Conservation (phyloP, 2,888 invertebrate genomes). For the Matsumyia berberina region DNA sequence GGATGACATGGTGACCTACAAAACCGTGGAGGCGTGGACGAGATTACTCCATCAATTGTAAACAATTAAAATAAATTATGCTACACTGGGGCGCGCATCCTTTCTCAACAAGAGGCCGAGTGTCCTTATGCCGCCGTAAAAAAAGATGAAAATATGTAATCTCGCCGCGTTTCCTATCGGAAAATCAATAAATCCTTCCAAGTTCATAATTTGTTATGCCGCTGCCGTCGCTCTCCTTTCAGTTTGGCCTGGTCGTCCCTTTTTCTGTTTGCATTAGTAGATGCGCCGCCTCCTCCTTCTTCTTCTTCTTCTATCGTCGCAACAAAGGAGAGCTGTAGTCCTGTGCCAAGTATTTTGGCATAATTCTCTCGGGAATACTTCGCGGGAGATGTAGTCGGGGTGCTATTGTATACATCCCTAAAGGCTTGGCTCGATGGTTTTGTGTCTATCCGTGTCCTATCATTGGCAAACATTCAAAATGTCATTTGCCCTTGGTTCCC, state of each 20-base stretch:
- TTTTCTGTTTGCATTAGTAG: background rate
- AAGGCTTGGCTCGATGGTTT: constrained; percentile 10
- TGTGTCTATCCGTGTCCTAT: constrained; percentile 26
- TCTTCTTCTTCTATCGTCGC: constrained; percentile 22
- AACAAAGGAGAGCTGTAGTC: constrained; percentile 47
- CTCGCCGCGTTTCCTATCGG: constrained; percentile 22
- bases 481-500: constrained; percentile 42
- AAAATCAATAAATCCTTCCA: constrained; percentile 65
- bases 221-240: background rate
- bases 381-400: constrained; percentile 14
- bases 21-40: constrained; percentile 43
- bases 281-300: background rate
- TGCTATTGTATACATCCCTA: constrained; percentile 2
- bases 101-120: background rate
- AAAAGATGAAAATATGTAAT: background rate
- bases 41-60: constrained; percentile 63
- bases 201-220: constrained; percentile 68
- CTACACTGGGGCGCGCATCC: constrained; percentile 28
- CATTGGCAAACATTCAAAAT: constrained; percentile 73
- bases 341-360: constrained; percentile 74
- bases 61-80: constrained; percentile 70
- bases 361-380: constrained; percentile 59
- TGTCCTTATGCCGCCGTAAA: background rate
- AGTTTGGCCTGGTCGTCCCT: constrained; percentile 7
- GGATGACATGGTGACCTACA: constrained; percentile 53